These are phyloP conservation scores for Griposia aprilina DNA, from an alignment of 2,888 invertebrate genomes.

Conservation along the genomic window DNA sequence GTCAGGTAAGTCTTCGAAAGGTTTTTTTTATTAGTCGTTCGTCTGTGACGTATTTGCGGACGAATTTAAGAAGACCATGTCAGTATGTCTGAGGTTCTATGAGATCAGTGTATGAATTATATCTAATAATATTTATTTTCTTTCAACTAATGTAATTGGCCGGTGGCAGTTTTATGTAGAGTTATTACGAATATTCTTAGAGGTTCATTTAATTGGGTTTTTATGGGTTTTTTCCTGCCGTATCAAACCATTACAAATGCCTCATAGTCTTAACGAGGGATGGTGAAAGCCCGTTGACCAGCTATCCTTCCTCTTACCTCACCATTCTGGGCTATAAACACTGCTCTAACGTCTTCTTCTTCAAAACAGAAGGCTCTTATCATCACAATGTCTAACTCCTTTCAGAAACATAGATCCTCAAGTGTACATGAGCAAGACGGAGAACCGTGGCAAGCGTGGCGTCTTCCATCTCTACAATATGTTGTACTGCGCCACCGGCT, in stretches of 20 bases:
- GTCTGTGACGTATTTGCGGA: not conserved
- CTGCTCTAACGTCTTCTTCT: fast-evolving
- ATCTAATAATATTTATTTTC: not conserved
- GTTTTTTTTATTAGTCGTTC: not conserved
- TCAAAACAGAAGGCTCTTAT: not conserved
- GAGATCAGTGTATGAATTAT: not conserved
- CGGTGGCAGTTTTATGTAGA: not conserved
- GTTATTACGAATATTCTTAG: not conserved
- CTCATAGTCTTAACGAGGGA: no score
- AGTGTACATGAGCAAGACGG: constrained; percentile 75
- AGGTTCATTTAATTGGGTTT: not conserved
- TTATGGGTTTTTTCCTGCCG: no score
- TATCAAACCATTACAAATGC: not conserved
- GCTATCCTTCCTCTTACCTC: not conserved
- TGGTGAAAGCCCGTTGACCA: not conserved
- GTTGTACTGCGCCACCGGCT: constrained; percentile 96
- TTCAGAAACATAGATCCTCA: constrained; percentile 79
- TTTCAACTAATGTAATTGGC: no score
- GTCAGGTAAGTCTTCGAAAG: constrained; percentile 76
- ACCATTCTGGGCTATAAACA: not conserved
- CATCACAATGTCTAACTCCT: not conserved
- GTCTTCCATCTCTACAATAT: constrained; percentile 96
- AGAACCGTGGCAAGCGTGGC: constrained; percentile 92
- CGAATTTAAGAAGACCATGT: not conserved
- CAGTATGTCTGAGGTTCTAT: no score